Evolutionary conservation across 2,113 vertebrate species (phyloP).

Genomic region (Cyanistes caeruleus): DNA sequence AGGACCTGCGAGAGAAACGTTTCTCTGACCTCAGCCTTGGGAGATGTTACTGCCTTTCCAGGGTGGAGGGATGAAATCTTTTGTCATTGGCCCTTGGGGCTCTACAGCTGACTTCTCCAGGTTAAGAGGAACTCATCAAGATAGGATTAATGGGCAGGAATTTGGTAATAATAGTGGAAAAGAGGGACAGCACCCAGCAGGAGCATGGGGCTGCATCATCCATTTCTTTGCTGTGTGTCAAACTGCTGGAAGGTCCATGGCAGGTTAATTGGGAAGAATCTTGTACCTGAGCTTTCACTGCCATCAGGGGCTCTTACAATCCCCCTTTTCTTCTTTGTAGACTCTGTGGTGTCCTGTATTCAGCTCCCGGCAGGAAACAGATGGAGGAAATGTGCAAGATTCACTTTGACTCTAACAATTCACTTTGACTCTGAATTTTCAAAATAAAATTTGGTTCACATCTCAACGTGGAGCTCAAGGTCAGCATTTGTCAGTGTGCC

Average conservation of each 20-base stretch:
- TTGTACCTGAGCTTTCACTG: not conserved
- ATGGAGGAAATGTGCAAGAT: not conserved
- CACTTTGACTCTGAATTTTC: not conserved
- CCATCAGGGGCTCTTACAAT: not conserved
- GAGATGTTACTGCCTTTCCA: no score
- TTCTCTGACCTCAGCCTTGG: no score
- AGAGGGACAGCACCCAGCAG: not conserved
- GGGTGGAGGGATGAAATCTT: no score
- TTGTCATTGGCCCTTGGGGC: no score
- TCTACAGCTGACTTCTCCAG: not conserved
- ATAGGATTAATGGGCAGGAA: not conserved
- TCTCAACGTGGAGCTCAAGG: not conserved
- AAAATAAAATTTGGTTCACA: accelerated
- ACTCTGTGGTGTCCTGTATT: not conserved
- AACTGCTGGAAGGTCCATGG: not conserved
- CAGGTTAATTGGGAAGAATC: not conserved
- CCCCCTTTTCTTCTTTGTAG: not conserved
- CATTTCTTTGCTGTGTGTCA: not conserved
- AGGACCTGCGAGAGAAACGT: no score
- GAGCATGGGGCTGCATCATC: accelerated
- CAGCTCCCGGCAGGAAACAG: not conserved
- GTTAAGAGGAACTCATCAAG: not conserved
- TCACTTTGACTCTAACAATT: not conserved
- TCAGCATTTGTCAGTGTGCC: not conserved
- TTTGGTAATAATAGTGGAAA: not conserved